These are phyloP conservation scores for Polypedilum pembai DNA, from an alignment of 1,140 invertebrate genomes.

Conservation along the genomic window DNA sequence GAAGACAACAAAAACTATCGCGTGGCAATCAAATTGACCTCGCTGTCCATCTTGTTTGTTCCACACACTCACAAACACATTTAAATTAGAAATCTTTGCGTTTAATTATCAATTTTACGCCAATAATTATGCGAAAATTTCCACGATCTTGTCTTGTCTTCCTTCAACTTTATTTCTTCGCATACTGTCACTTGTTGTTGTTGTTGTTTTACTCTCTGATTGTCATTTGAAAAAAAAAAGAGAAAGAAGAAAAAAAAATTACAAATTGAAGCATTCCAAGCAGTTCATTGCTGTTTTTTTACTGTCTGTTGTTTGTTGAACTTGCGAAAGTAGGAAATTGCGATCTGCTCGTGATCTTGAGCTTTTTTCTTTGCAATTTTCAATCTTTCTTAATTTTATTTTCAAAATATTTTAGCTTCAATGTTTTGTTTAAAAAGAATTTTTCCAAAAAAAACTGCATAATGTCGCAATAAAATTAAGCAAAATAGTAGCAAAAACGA, in stretches of 20 bases:
- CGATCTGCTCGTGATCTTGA: neutral
- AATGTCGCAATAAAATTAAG: too few species aligned
- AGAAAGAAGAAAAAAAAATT: neutral
- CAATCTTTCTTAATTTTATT: too few species aligned
- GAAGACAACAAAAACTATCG: neutral
- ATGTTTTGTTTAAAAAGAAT: too few species aligned
- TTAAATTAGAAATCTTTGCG: neutral
- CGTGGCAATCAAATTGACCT: constrained; percentile 1
- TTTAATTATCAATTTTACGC: constrained; percentile 28
- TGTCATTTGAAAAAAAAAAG: neutral
- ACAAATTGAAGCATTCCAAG: neutral
- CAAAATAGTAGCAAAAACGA: too few species aligned
- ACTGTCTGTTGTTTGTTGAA: neutral
- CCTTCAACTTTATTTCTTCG: neutral
- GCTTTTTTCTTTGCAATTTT: too few species aligned
- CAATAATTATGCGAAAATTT: constrained; percentile 26
- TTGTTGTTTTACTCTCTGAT: neutral
- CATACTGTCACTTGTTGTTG: too few species aligned
- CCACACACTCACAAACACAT: neutral
- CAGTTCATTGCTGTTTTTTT: neutral
- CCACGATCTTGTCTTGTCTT: neutral
- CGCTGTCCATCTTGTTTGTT: constrained; percentile 1
- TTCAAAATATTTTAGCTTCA: too few species aligned
- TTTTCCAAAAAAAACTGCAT: too few species aligned
- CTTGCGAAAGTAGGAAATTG: constrained; percentile 24